Percentiles rank a stretch among this genome's conserved stretches.
These are phyloP conservation scores for Loripinus fragilis DNA, from an alignment of 2,888 invertebrate species.

Conservation along the genomic window DNA sequence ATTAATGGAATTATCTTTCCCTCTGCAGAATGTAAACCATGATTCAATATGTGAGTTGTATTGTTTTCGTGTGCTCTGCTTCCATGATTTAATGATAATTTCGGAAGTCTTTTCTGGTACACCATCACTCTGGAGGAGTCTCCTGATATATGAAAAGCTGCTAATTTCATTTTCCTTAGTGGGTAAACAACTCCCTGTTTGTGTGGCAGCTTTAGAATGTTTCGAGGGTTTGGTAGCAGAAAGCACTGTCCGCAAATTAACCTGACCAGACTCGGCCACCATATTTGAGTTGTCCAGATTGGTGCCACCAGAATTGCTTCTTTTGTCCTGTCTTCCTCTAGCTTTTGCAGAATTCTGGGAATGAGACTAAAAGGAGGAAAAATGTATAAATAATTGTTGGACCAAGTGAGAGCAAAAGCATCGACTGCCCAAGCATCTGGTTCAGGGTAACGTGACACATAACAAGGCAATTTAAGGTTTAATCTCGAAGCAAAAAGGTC, in stretches of 20 bases:
- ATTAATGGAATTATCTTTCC: not conserved
- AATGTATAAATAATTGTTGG: conserved; percentile 16
- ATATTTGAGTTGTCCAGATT: no score
- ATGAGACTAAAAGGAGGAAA: conserved; percentile 40
- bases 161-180: conserved; percentile 43
- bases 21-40: conserved; percentile 47
- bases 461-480: not conserved
- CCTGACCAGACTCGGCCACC: conserved; percentile 27
- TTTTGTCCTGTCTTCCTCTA: conserved; percentile 16
- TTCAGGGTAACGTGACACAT: conserved; percentile 22
- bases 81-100: conserved; percentile 52
- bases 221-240: conserved; percentile 14
- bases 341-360: conserved; percentile 22
- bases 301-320: no score
- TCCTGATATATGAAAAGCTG: conserved; percentile 49
- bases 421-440: conserved; percentile 17
- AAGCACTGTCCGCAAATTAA: not conserved
- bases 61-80: conserved; percentile 39
- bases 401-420: conserved; percentile 28
- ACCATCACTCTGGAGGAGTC: conserved; percentile 23
- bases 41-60: conserved; percentile 36
- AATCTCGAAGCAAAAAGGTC: conserved; percentile 38
- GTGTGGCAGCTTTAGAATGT: conserved; percentile 26
- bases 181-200: conserved; percentile 19
- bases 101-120: conserved; percentile 33